Percentiles rank a stretch among this genome's conserved stretches.
Conservation (phyloP, 2,113 vertebrate genomes). For the Heterotilapia buettikoferi region DNA sequence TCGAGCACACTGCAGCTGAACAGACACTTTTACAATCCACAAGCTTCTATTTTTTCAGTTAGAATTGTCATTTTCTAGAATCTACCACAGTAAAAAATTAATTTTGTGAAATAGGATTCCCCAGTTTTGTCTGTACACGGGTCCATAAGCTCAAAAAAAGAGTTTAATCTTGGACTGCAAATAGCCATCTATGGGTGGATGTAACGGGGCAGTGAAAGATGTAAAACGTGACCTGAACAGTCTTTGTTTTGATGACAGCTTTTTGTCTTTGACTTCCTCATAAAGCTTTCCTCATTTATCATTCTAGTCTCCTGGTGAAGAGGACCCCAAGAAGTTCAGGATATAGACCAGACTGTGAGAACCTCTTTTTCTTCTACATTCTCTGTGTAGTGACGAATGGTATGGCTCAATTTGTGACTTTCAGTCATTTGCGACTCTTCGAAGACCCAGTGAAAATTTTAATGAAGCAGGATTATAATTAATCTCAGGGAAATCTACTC, state of each 20-base stretch:
- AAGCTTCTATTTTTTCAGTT: not conserved
- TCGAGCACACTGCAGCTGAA: not conserved
- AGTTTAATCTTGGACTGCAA: not conserved
- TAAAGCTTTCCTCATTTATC: not conserved
- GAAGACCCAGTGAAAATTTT: not conserved
- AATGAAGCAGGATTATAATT: slow-evolving; percentile 10
- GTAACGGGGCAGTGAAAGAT: not conserved
- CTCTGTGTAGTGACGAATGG: not conserved
- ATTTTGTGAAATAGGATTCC: not conserved
- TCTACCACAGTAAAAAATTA: fast-evolving
- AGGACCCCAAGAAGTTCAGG: slow-evolving; percentile 76
- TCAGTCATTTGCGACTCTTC: not conserved
- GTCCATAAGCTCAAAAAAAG: not conserved
- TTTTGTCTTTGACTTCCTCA: not conserved
- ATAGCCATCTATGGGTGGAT: not conserved
- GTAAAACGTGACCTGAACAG: fast-evolving
- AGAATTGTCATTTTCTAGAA: not conserved
- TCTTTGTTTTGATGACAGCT: not conserved
- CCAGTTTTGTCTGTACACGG: not conserved
- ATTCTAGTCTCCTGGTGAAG: slow-evolving; percentile 76
- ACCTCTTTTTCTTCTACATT: not conserved
- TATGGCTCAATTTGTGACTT: not conserved
- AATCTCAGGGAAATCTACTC: slow-evolving; percentile 9
- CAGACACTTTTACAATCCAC: not conserved
- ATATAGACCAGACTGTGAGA: slow-evolving; percentile 80